phyloP scores from a whole-genome alignment of 2,113 vertebrate species.

The Sphaerodactylus townsendi region DNA sequence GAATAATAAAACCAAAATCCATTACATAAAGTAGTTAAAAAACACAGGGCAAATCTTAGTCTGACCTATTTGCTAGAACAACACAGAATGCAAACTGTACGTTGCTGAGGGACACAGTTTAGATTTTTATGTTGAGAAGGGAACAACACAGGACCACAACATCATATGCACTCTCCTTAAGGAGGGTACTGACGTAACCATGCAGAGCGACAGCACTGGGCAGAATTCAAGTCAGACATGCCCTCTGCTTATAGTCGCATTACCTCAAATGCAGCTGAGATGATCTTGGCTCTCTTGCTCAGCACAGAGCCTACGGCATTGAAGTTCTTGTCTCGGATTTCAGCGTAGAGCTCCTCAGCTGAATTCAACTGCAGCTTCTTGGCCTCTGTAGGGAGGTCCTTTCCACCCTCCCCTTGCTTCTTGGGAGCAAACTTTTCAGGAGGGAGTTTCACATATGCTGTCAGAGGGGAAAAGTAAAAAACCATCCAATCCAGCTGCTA shows the following conservation, averaged over 20 bases:
- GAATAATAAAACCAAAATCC: neutral
- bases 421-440: slow-evolving; percentile 96
- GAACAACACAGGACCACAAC: too few relatives aligned
- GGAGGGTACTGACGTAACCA: neutral
- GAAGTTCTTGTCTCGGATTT: slow-evolving; percentile 98
- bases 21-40: neutral
- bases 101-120: neutral
- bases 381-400: slow-evolving; percentile 92
- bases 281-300: slow-evolving; percentile 98
- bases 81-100: too few relatives aligned
- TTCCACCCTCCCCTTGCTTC: slow-evolving; percentile 89
- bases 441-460: slow-evolving; percentile 94
- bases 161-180: too few relatives aligned
- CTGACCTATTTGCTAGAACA: neutral
- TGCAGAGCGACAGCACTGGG: neutral
- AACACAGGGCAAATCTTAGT: neutral
- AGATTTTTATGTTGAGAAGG: neutral
- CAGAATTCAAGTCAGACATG: neutral
- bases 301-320: slow-evolving; percentile 95
- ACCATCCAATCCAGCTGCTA: too few relatives aligned
- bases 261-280: slow-evolving; percentile 98
- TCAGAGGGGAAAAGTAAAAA: slow-evolving; percentile 14
- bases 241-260: neutral
- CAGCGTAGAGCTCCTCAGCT: slow-evolving; percentile 93
- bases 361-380: slow-evolving; percentile 98